Percentiles rank a stretch among this genome's conserved stretches.
Conservation (phyloP, 2,797 vertebrate species). For the Gymnoscopelus microlampas region DNA sequence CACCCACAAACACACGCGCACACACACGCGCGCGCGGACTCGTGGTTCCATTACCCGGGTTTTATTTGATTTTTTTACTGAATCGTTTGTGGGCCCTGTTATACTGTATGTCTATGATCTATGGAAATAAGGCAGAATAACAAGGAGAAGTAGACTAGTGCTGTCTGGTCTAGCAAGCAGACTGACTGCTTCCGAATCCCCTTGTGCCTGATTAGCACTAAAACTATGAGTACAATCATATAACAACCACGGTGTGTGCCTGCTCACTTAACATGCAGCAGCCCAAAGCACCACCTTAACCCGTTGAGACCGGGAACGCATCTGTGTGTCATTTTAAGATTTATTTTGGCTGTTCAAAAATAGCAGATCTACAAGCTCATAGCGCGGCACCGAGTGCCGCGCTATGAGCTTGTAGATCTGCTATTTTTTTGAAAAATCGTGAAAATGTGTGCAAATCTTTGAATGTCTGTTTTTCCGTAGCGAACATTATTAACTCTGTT, state of each 20-base stretch:
- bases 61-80: conserved; percentile 52
- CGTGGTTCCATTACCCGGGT: conserved; percentile 44
- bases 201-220: conserved; percentile 15
- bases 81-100: too few species aligned
- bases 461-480: too few species aligned
- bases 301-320: too few species aligned
- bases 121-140: background rate
- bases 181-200: background rate
- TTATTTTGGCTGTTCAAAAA: too few species aligned
- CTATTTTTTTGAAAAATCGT: too few species aligned
- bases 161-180: conserved; percentile 13
- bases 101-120: conserved; percentile 9
- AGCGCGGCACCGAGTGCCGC: too few species aligned
- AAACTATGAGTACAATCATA: conserved; percentile 18
- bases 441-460: too few species aligned
- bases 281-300: conserved; percentile 1
- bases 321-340: too few species aligned
- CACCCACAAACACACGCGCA: background rate
- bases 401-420: too few species aligned
- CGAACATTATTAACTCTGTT: too few species aligned
- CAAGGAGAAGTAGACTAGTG: background rate
- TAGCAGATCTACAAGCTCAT: too few species aligned
- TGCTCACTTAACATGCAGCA: conserved; percentile 10
- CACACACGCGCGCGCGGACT: conserved; percentile 14
- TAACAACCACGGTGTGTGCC: conserved; percentile 10